Percentiles rank a stretch among this genome's conserved stretches.
Conservation (phyloP, 2,888 invertebrate species). For the Pseudococcus longispinus region DNA sequence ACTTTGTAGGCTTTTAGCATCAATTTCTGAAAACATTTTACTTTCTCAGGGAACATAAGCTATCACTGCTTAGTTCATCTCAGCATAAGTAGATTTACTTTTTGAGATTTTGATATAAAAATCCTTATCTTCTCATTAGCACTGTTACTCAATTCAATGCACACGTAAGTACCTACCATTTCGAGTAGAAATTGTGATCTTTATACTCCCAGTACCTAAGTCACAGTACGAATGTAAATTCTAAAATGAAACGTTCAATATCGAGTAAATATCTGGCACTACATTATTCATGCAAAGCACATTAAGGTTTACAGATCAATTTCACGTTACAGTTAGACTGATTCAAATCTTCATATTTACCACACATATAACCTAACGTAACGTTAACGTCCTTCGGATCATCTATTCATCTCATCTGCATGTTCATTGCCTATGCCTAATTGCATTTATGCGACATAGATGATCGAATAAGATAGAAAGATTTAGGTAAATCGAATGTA, state of each 20-base stretch:
- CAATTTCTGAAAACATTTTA: background rate
- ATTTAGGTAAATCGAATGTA: background rate
- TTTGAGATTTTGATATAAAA: background rate
- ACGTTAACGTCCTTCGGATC: background rate
- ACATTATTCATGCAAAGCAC: background rate
- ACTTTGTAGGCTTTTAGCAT: background rate
- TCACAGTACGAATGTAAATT: background rate
- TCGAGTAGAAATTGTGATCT: background rate
- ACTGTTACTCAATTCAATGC: background rate
- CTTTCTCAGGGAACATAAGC: background rate
- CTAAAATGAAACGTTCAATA: background rate
- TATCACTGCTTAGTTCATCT: background rate
- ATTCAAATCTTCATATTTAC: background rate
- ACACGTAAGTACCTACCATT: background rate
- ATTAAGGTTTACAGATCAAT: background rate
- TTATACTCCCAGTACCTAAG: background rate
- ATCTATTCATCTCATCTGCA: background rate
- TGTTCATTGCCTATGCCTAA: background rate
- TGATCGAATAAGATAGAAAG: background rate
- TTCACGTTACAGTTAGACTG: slow-evolving; percentile 7
- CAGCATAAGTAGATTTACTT: background rate
- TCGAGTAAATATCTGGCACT: background rate
- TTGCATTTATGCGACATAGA: background rate
- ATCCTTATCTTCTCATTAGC: background rate
- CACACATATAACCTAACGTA: background rate